Evolutionary conservation across 2,888 invertebrate species (phyloP).

Genomic region (Eulithis prunata): DNA sequence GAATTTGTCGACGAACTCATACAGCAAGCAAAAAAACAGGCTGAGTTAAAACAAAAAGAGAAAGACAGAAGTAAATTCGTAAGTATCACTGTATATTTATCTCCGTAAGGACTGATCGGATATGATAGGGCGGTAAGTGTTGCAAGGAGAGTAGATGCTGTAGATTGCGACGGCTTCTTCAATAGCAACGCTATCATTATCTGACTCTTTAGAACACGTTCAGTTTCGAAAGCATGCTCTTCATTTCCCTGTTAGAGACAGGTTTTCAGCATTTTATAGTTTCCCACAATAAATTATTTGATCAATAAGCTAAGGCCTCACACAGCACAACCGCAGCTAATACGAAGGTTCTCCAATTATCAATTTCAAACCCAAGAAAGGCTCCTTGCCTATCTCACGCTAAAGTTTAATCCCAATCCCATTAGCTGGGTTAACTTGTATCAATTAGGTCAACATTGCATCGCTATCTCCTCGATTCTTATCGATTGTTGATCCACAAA

Average conservation of each 20-base stretch:
- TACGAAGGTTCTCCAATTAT: constrained; percentile 10
- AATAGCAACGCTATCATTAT: constrained; percentile 60
- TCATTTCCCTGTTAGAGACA: constrained; percentile 41
- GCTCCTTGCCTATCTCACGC: not conserved
- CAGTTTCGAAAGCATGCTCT: constrained; percentile 52
- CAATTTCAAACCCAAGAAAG: constrained; percentile 11
- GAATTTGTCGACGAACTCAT: constrained; percentile 86
- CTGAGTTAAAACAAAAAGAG: constrained; percentile 82
- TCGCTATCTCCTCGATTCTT: constrained; percentile 30
- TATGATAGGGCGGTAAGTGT: constrained; percentile 82
- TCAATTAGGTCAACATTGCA: constrained; percentile 25
- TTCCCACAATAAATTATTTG: constrained; percentile 17
- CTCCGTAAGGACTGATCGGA: constrained; percentile 73
- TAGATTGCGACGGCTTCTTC: constrained; percentile 74
- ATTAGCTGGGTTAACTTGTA: not conserved
- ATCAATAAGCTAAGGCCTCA: constrained; percentile 15
- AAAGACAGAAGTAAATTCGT: constrained; percentile 84
- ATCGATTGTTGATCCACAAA: constrained; percentile 38
- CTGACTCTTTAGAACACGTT: constrained; percentile 31
- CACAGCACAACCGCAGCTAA: constrained; percentile 1
- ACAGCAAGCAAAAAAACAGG: constrained; percentile 85
- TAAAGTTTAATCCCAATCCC: not conserved
- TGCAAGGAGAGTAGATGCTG: constrained; percentile 64
- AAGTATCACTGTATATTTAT: constrained; percentile 82
- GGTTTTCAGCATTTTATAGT: constrained; percentile 38